phyloP scores from a whole-genome alignment of 2,113 vertebrate genomes.

The Paralichthys olivaceus region DNA sequence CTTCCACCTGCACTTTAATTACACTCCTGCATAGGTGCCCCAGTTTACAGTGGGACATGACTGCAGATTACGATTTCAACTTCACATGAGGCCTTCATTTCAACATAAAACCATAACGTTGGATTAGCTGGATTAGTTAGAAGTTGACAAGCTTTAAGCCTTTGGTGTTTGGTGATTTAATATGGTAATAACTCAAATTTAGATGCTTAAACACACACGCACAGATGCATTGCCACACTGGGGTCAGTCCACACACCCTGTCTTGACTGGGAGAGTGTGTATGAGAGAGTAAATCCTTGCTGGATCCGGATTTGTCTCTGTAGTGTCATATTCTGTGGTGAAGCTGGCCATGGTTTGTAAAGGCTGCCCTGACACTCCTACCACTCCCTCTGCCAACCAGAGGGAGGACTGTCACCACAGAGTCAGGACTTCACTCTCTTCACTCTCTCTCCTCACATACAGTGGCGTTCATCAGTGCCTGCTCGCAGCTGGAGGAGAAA shows the following conservation, averaged over 20 bases:
- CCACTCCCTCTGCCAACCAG: constrained; percentile 68
- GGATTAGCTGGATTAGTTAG: neutral
- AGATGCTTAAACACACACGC: constrained; percentile 6
- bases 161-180: neutral
- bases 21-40: neutral
- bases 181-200: neutral
- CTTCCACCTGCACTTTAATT: constrained; percentile 34
- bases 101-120: neutral
- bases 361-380: constrained; percentile 64
- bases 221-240: neutral
- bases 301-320: constrained; percentile 3
- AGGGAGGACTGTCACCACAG: constrained; percentile 49
- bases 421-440: constrained; percentile 41
- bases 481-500: constrained; percentile 35
- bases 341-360: constrained; percentile 44
- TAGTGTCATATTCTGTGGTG: constrained; percentile 41
- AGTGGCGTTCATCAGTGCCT: constrained; percentile 39
- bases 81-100: neutral
- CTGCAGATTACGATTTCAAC: constrained; percentile 2
- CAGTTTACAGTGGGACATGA: neutral
- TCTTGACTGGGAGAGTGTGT: neutral
- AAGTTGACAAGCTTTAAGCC: constrained; percentile 2
- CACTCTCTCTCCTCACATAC: constrained; percentile 32
- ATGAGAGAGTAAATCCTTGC: constrained; percentile 2
- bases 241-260: neutral